Conservation (phyloP, 2,888 invertebrate genomes). For the Hirtodrosophila histrioides region DNA sequence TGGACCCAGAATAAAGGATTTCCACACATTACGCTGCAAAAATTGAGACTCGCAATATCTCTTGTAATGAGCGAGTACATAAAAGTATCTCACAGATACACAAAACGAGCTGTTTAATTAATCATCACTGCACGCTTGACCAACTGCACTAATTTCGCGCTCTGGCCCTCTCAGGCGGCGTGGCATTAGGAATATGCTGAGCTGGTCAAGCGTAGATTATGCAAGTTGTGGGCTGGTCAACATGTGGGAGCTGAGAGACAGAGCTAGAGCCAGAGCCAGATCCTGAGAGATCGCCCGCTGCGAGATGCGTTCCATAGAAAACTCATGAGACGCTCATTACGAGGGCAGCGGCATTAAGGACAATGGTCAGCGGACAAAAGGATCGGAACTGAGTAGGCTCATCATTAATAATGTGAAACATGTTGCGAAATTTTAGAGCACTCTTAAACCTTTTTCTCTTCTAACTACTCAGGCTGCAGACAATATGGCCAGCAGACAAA, state of each 20-base stretch:
- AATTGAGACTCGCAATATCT: conserved; percentile 10
- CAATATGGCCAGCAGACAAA: conserved; percentile 73
- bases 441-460: conserved; percentile 63
- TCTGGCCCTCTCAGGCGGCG: conserved; percentile 13
- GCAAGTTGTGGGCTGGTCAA: conserved; percentile 39
- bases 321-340: conserved; percentile 63
- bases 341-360: conserved; percentile 25
- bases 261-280: not conserved
- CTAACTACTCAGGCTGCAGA: conserved; percentile 25
- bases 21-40: conserved; percentile 58
- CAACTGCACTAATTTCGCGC: conserved; percentile 47
- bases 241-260: conserved; percentile 45
- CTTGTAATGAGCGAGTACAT: too few species aligned
- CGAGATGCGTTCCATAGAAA: conserved; percentile 46
- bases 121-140: conserved; percentile 52
- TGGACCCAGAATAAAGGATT: conserved; percentile 14
- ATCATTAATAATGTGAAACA: conserved; percentile 77
- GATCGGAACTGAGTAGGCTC: conserved; percentile 43
- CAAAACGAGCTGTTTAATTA: conserved; percentile 37
- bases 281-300: conserved; percentile 48
- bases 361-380: conserved; percentile 51
- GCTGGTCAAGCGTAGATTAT: conserved; percentile 59
- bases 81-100: conserved; percentile 16
- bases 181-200: conserved; percentile 19
- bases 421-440: conserved; percentile 76